Evolutionary conservation across 2,113 vertebrate genomes (phyloP), one percentile per base, ranked within the genome.

Genomic region (Cervus canadensis): DNA sequence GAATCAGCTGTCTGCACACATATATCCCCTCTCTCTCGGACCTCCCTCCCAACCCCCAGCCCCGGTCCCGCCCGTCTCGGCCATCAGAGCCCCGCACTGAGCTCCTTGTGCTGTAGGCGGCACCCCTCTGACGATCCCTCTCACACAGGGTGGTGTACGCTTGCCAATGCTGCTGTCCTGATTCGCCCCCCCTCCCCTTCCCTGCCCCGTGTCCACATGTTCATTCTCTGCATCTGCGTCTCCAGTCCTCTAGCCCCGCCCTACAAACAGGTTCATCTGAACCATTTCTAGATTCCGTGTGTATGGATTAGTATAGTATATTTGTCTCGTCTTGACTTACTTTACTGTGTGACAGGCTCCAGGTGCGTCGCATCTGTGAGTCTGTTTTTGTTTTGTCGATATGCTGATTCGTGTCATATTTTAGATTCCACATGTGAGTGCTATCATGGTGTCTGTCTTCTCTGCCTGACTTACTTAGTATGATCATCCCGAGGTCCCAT

Each of bases 101-200:
- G 33, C 16, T 16, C 62, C 33, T 19, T 36, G 9, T 3, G 1
- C n/a, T 40, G 6, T 71, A 23, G 40, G 67, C 36, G 25, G 67
- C 67, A 25, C 40, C 67, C 36, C 4, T 21, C 67, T 40, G 5
- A 21, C 2, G 8, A 12, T 40, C 19, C 23, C 17, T 23, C 40
- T 74, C 21, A 15, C n/a, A 71, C 21, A 23, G 17, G 5, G 0
- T 21, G 12, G 9, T 6, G n/a, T 74, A 21, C 0, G 3, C 5
- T 25, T 13, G 21, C 40, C 67, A 36, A 5, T 0, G 67, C 36
- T 13, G 6, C n/a, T 23, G 10, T 74, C 36, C 13, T 23, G 12
- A 40, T 13, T 12, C 21, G 0, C 6, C 36, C n/a, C 67, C 33
- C 1, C n/a, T 71, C 5, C 21, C 21, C 67, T 40, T 40, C 36